phyloP scores from a whole-genome alignment of 2,113 vertebrate genomes.

The Sinosuthora webbiana region DNA sequence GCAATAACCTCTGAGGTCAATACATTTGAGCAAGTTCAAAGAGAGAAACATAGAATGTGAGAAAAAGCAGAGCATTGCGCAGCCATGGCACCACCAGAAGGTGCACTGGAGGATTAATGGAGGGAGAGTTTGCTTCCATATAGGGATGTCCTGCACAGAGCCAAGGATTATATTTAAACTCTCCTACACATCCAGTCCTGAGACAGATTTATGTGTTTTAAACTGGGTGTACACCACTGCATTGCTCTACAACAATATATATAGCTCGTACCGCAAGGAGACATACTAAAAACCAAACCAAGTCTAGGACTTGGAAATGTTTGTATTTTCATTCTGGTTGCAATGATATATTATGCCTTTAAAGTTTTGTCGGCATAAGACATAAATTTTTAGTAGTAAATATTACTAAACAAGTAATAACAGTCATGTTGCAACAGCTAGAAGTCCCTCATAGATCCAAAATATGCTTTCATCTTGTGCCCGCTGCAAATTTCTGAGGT shows the following conservation, averaged over 20 bases:
- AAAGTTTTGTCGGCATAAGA: background rate
- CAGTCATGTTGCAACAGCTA: background rate
- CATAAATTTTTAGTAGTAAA: background rate
- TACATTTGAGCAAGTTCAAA: background rate
- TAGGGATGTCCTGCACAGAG: background rate
- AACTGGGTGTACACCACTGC: background rate
- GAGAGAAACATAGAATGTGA: rapidly evolving
- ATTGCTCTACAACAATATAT: background rate
- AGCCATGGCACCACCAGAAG: background rate
- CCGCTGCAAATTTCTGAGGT: background rate
- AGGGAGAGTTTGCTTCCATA: background rate
- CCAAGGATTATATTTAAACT: background rate
- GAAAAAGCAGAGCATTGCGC: background rate
- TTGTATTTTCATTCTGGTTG: background rate
- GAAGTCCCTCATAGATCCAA: background rate
- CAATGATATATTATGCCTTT: background rate
- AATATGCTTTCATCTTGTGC: background rate
- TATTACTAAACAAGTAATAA: background rate
- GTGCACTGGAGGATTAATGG: background rate
- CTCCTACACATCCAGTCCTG: background rate
- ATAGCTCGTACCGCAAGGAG: background rate
- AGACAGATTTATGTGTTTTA: background rate
- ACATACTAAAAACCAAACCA: background rate
- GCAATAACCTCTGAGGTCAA: background rate
- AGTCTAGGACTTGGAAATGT: background rate